A percentile compares a stretch with the other conserved stretches of the same genome.
These are phyloP conservation scores for Strigamia maritima DNA, from an alignment of 2,888 invertebrate genomes.

Conservation along the genomic window DNA sequence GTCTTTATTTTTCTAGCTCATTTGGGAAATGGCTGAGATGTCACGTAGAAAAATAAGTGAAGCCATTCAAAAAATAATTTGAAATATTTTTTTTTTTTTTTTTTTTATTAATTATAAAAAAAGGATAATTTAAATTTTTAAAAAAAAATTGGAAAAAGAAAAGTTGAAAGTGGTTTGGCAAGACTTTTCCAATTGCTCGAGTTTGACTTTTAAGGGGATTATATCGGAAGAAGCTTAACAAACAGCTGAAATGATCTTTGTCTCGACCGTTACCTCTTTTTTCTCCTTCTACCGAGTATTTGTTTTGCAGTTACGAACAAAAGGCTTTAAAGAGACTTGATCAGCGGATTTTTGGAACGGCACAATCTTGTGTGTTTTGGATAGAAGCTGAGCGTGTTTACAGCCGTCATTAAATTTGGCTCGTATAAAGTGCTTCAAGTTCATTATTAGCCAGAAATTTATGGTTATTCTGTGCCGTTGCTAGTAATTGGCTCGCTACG, in stretches of 20 bases:
- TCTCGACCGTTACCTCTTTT: neutral
- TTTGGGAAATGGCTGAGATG: neutral
- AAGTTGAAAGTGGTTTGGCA: neutral
- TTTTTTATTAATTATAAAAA: neutral
- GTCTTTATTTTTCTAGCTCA: neutral
- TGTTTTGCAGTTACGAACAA: slow-evolving; percentile 26
- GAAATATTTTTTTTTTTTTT: too few species aligned
- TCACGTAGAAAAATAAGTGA: slow-evolving; percentile 7
- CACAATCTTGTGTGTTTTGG: neutral
- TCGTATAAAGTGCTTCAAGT: slow-evolving; percentile 10
- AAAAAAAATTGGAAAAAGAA: neutral
- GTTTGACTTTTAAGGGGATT: slow-evolving; percentile 27
- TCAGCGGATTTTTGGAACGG: slow-evolving; percentile 13
- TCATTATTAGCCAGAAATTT: slow-evolving; percentile 9
- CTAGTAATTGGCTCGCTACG: slow-evolving; percentile 27
- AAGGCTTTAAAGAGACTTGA: slow-evolving; percentile 5
- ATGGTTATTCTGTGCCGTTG: slow-evolving; percentile 27
- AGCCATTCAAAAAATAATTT: neutral
- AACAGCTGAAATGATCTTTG: slow-evolving; percentile 27
- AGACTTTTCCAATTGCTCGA: slow-evolving; percentile 16
- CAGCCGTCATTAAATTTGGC: slow-evolving; percentile 22
- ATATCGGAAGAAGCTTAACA: slow-evolving; percentile 16
- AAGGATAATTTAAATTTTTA: neutral
- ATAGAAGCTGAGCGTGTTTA: slow-evolving; percentile 21
- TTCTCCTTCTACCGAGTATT: neutral